Conservation (phyloP, 2,113 vertebrate genomes). For the Cisticola juncidis region DNA sequence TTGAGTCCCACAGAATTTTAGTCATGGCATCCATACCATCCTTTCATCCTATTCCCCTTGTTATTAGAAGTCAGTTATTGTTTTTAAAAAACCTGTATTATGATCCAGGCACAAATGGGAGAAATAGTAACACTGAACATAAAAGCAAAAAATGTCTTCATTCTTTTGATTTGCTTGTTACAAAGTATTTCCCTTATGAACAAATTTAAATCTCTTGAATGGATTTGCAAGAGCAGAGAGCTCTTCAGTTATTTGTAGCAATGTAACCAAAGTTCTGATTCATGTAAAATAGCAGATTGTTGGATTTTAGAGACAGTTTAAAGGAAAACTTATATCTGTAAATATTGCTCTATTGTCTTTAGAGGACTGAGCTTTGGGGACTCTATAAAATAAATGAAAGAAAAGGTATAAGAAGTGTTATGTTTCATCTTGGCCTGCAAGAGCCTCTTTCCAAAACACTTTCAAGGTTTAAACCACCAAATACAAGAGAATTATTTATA, state of each 20-base stretch:
- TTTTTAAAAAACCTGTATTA: background rate
- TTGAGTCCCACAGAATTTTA: background rate
- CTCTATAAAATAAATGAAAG: background rate
- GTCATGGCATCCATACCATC: background rate
- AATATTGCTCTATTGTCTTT: background rate
- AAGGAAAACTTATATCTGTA: background rate
- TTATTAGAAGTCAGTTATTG: background rate
- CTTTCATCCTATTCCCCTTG: background rate
- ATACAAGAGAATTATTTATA: background rate
- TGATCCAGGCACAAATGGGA: background rate
- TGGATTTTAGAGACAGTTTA: background rate
- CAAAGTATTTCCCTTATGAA: background rate
- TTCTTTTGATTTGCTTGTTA: background rate
- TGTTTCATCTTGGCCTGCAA: background rate
- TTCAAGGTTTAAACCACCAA: conserved; percentile 2
- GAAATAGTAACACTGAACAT: background rate
- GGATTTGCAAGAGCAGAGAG: background rate
- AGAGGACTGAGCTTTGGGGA: background rate
- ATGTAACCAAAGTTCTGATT: background rate
- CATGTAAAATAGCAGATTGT: background rate
- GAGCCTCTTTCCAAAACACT: background rate
- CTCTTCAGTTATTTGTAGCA: background rate
- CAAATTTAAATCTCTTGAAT: background rate
- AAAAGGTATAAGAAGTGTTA: background rate
- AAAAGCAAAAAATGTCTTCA: background rate